These are phyloP conservation scores for Prolemur simus DNA, from an alignment of 2,113 vertebrate species.

Conservation along the genomic window DNA sequence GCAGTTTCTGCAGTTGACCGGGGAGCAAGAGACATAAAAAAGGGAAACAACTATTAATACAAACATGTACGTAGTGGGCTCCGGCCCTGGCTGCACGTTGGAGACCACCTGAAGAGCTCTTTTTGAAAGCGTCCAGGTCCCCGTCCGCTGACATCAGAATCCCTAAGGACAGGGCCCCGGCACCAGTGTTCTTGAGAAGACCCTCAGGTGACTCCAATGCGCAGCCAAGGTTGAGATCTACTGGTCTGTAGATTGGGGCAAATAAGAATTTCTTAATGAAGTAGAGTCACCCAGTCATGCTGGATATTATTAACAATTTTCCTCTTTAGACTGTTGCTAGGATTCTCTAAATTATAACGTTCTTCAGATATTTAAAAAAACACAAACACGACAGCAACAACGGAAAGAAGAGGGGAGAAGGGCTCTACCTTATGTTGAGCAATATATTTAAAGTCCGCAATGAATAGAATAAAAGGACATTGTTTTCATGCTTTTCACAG, in stretches of 20 bases:
- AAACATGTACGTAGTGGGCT: neutral
- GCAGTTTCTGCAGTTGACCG: neutral
- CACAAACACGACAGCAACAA: neutral
- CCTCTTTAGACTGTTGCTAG: neutral
- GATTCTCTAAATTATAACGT: neutral
- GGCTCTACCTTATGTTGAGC: neutral
- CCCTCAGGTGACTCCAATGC: neutral
- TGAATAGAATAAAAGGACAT: neutral
- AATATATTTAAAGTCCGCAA: neutral
- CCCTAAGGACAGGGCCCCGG: neutral
- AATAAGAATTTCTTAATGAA: neutral
- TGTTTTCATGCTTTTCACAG: neutral
- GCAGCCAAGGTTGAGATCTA: neutral
- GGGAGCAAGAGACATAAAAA: neutral
- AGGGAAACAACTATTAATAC: neutral
- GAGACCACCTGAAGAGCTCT: neutral
- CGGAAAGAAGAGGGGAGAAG: neutral
- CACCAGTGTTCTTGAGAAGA: neutral
- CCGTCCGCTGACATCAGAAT: neutral
- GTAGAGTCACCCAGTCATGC: neutral
- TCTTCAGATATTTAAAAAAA: neutral
- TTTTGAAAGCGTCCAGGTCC: neutral
- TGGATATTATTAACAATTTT: neutral
- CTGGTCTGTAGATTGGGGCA: neutral
- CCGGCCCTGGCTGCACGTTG: no score